Evolutionary conservation across 1,140 invertebrate species (phyloP).

Genomic region (Artemia franciscana): DNA sequence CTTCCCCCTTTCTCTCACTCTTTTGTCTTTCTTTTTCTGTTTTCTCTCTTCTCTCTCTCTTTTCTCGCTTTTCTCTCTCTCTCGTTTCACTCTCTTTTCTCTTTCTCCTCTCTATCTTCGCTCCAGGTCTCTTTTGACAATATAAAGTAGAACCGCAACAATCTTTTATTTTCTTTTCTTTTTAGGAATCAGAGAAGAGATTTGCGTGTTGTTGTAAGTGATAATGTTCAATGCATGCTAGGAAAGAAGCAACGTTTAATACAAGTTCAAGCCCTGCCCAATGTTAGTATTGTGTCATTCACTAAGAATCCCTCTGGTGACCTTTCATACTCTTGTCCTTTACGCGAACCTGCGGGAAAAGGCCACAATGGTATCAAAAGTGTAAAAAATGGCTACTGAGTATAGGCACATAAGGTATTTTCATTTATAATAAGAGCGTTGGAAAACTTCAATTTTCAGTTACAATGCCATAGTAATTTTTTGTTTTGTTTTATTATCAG

Average conservation of each 20-base stretch:
- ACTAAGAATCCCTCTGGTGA: conserved; percentile 22
- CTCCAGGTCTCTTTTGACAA: not conserved
- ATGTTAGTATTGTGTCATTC: conserved; percentile 31
- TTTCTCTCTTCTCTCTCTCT: not conserved
- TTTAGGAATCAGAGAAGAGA: conserved; percentile 31
- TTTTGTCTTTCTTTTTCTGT: not conserved
- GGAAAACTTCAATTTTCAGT: too few species aligned
- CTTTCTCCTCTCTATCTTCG: not conserved
- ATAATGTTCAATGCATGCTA: conserved; percentile 38
- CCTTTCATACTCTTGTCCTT: not conserved
- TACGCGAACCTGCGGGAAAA: not conserved
- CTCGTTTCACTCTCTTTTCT: too few species aligned
- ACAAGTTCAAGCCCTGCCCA: conserved; percentile 31
- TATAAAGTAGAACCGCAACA: not conserved
- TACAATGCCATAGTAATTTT: too few species aligned
- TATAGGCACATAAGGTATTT: too few species aligned
- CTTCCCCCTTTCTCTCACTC: too few species aligned
- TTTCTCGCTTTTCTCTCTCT: not conserved
- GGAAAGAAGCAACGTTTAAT: conserved; percentile 41
- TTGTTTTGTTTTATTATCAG: too few species aligned
- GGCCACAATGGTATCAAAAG: too few species aligned
- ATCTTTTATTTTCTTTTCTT: conserved; percentile 13
- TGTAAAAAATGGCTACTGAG: not conserved
- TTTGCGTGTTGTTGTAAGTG: conserved; percentile 35
- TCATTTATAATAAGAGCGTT: too few species aligned